Conservation (phyloP, 2,888 invertebrate species). For the Chirona hameri region DNA sequence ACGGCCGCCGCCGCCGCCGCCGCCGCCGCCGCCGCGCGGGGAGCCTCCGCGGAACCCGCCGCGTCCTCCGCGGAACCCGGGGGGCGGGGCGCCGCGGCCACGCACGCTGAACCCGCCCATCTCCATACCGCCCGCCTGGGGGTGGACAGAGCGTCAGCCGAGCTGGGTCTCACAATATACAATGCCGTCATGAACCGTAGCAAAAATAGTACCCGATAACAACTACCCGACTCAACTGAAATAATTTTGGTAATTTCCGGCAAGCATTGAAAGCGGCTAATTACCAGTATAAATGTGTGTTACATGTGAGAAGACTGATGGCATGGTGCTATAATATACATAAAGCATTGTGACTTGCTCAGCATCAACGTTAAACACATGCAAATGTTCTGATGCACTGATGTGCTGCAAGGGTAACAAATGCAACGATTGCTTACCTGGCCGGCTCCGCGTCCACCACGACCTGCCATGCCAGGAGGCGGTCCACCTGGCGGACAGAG, state of each 20-base stretch:
- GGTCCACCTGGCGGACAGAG: neutral
- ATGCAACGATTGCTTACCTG: neutral
- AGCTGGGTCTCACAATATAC: neutral
- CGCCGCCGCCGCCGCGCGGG: neutral
- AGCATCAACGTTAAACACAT: no score
- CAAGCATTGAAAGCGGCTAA: no score
- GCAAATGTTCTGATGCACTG: no score
- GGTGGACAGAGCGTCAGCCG: neutral
- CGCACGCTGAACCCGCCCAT: neutral
- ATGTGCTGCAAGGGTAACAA: neutral
- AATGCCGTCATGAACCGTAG: neutral
- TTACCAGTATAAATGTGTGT: no score
- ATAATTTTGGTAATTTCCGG: no score
- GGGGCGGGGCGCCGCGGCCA: neutral
- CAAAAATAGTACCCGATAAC: neutral
- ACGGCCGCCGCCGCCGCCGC: no score
- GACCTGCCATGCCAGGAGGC: neutral
- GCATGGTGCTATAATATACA: no score
- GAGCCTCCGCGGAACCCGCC: neutral
- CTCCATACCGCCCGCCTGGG: neutral
- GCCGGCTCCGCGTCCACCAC: neutral
- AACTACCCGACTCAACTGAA: no score
- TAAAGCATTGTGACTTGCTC: no score
- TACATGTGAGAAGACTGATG: no score
- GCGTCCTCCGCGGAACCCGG: constrained; percentile 10